Evolutionary conservation across 2,888 invertebrate genomes (phyloP).

Genomic region (Rhagophthalmus giganteus): DNA sequence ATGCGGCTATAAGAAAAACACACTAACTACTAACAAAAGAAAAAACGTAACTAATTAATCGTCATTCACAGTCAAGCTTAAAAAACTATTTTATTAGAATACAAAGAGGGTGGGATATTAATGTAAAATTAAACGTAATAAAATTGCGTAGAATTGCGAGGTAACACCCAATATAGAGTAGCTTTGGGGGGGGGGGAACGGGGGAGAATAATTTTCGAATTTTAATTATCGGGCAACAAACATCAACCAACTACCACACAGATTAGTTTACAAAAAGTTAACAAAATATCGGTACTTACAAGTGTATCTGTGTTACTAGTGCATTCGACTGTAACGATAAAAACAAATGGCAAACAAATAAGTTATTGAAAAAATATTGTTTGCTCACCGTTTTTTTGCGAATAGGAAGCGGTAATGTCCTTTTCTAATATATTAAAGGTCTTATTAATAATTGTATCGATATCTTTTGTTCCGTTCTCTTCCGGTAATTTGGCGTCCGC

Average conservation of each 20-base stretch:
- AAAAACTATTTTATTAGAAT: constrained; percentile 10
- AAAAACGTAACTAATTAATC: constrained; percentile 15
- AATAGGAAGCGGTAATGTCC: constrained; percentile 43
- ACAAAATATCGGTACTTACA: constrained; percentile 13
- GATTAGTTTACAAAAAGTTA: constrained; percentile 18
- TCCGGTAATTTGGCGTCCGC: constrained; percentile 1
- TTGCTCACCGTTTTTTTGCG: constrained; percentile 38
- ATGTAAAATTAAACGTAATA: not conserved
- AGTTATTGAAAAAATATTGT: not conserved
- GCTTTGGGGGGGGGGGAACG: too few relatives aligned
- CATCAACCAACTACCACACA: constrained; percentile 8
- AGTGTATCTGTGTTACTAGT: constrained; percentile 10
- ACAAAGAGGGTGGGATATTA: constrained; percentile 1
- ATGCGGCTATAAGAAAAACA: constrained; percentile 53
- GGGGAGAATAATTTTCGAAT: too few relatives aligned
- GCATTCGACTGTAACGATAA: constrained; percentile 3
- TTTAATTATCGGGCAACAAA: not conserved
- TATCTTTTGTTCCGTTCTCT: constrained; percentile 38
- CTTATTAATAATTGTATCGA: constrained; percentile 49
- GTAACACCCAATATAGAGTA: too few relatives aligned
- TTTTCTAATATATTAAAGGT: constrained; percentile 50
- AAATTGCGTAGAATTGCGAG: too few relatives aligned
- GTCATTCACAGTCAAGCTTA: constrained; percentile 18
- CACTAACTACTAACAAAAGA: constrained; percentile 37
- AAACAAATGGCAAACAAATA: constrained; percentile 5